Evolutionary conservation across 2,888 invertebrate genomes (phyloP), one percentile per base, ranked within the genome.

Genomic region (Congeria kusceri): DNA sequence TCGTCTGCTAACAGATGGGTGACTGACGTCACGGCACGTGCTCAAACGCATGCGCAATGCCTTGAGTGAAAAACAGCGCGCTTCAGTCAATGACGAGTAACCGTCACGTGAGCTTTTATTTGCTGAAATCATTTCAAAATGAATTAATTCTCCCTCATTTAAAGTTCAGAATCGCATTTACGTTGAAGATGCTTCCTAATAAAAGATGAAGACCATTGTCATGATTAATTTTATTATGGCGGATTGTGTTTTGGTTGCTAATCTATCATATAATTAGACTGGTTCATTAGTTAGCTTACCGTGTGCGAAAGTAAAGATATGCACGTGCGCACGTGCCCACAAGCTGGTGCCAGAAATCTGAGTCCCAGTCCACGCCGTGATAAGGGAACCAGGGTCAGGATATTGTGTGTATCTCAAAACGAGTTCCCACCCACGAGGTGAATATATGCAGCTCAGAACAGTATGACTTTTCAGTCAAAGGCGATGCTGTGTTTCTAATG

Each of bases 1-100:
- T 70, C 74, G 81, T 63, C 74, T 71, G 77, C 70, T 77, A 81
- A 77, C 81, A 81, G 81, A 81, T 81, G 81, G 73, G 81, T 77
- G 77, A 66, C 81, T 81, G 77, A 67, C 77, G 81, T 67, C 67
- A 66, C 13, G 70, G 32, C 81, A 77, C 81, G 81, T 81, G 81
- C 81, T 77, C 32, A 67, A 47, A 77, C 74, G 63, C 70, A 56
- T 68, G 71, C 58, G 65, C 78, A 25, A 58, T 44, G 68, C 64
- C 58, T 57, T 47, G 28, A n/a, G 63, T 49, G 56, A 57, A 32
- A 44, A 39, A n/a, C 69, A 59, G 56, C 39, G 32, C 56, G 53
- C 53, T 23, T 18, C 64, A 70, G 59, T 70, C 69, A 76, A 76
- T 69, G 76, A 65, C 28, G 59, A 29, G 32, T 57, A 39, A 58